These are phyloP conservation scores for Gallinago jamesoni DNA, from an alignment of 2,113 vertebrate species.

Conservation along the genomic window DNA sequence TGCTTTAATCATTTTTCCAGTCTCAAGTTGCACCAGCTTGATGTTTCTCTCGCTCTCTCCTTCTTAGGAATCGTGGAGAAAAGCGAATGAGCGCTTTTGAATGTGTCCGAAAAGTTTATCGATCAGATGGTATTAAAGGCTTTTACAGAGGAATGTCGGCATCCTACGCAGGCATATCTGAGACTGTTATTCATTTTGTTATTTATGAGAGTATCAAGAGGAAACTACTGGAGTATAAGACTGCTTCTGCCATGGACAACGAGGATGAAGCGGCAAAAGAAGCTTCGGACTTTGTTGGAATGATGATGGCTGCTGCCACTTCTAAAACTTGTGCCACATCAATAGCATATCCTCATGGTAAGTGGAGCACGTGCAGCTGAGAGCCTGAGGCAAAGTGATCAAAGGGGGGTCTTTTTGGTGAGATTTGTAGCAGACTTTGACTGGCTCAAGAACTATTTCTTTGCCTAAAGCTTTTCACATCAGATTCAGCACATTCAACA, in stretches of 20 bases:
- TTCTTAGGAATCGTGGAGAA: slow-evolving; percentile 88
- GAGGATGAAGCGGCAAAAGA: slow-evolving; percentile 89
- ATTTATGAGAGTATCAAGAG: slow-evolving; percentile 99
- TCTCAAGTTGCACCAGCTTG: background rate
- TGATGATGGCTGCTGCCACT: slow-evolving; percentile 98
- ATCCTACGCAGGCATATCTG: slow-evolving; percentile 97
- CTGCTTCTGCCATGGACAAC: slow-evolving; percentile 80
- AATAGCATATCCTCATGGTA: slow-evolving; percentile 97
- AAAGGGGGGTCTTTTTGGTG: background rate
- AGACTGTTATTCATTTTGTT: slow-evolving; percentile 98
- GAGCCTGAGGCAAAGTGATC: background rate
- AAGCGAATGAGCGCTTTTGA: slow-evolving; percentile 91
- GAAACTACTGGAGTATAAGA: slow-evolving; percentile 85
- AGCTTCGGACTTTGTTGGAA: slow-evolving; percentile 93
- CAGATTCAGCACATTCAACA: rapidly evolving
- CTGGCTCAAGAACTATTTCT: background rate
- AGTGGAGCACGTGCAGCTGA: background rate
- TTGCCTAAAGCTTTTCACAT: background rate
- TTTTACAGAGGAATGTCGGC: slow-evolving; percentile 99
- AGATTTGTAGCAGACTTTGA: background rate
- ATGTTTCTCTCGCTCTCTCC: background rate
- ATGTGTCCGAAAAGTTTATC: slow-evolving; percentile 92
- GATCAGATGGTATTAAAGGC: slow-evolving; percentile 87
- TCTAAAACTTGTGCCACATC: slow-evolving; percentile 97
- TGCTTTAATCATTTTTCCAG: background rate